phyloP scores from a whole-genome alignment of 2,797 vertebrate genomes.

The Xyrichtys novacula region DNA sequence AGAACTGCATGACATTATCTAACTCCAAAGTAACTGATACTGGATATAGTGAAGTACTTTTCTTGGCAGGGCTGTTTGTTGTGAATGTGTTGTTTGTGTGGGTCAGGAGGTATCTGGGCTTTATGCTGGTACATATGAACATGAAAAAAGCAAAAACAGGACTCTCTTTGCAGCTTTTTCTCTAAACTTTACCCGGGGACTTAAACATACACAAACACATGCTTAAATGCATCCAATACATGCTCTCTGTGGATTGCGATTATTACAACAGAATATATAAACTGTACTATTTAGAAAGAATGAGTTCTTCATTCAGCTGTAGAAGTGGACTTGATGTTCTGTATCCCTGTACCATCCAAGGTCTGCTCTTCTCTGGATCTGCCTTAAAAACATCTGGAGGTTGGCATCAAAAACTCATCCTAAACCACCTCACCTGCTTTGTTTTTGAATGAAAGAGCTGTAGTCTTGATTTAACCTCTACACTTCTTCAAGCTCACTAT shows the following conservation, averaged over 20 bases:
- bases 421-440: neutral
- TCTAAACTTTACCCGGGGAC: neutral
- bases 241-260: no score
- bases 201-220: no score
- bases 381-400: neutral
- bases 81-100: neutral
- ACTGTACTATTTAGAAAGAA: no score
- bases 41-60: conserved; percentile 9
- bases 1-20: conserved; percentile 12
- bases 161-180: neutral
- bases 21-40: conserved; percentile 8
- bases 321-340: no score
- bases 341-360: neutral
- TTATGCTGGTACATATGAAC: neutral
- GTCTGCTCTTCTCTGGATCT: neutral
- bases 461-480: no score
- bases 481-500: neutral
- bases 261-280: no score
- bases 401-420: neutral
- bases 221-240: no score
- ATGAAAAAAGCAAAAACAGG: neutral
- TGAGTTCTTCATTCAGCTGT: no score
- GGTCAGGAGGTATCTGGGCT: neutral
- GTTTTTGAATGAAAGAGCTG: neutral
- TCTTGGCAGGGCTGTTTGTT: conserved; percentile 13